Evolutionary conservation across 2,888 invertebrate species (phyloP).

Genomic region (Luffia ferchaultella): DNA sequence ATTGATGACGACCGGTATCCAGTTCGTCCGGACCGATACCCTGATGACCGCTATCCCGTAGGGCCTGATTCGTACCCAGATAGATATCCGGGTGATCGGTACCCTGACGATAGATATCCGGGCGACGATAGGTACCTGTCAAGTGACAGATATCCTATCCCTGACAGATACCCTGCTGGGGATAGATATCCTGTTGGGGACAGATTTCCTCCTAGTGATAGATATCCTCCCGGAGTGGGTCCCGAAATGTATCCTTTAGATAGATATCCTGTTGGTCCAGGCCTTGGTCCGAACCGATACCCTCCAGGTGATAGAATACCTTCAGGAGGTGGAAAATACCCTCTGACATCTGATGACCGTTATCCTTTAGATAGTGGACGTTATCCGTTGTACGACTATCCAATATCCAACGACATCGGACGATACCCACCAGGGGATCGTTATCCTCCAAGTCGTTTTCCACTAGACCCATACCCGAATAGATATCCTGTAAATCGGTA

Average conservation of each 20-base stretch:
- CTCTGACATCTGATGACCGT: constrained; percentile 32
- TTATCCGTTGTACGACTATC: constrained; percentile 31
- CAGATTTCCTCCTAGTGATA: constrained; percentile 56
- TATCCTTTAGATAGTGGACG: constrained; percentile 47
- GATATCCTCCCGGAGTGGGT: constrained; percentile 30
- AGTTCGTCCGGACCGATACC: constrained; percentile 53
- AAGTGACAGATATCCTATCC: constrained; percentile 37
- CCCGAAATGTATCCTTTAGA: constrained; percentile 54
- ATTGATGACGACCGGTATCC: constrained; percentile 51
- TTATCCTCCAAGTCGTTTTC: constrained; percentile 47
- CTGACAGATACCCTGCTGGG: constrained; percentile 50
- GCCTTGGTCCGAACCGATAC: constrained; percentile 52
- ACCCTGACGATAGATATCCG: constrained; percentile 33
- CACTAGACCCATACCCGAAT: constrained; percentile 41
- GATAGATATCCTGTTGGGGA: constrained; percentile 48
- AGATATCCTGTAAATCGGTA: constrained; percentile 36
- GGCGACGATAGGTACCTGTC: constrained; percentile 41
- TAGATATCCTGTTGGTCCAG: constrained; percentile 45
- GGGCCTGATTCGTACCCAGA: constrained; percentile 55
- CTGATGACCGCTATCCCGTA: constrained; percentile 65
- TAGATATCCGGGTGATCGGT: constrained; percentile 32
- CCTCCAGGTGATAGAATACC: constrained; percentile 55
- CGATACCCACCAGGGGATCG: constrained; percentile 41
- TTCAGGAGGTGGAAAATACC: constrained; percentile 37
- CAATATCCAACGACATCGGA: constrained; percentile 33